Evolutionary conservation across 2,888 invertebrate genomes (phyloP), one percentile per base, ranked within the genome.

Genomic region (Melieria picta): DNA sequence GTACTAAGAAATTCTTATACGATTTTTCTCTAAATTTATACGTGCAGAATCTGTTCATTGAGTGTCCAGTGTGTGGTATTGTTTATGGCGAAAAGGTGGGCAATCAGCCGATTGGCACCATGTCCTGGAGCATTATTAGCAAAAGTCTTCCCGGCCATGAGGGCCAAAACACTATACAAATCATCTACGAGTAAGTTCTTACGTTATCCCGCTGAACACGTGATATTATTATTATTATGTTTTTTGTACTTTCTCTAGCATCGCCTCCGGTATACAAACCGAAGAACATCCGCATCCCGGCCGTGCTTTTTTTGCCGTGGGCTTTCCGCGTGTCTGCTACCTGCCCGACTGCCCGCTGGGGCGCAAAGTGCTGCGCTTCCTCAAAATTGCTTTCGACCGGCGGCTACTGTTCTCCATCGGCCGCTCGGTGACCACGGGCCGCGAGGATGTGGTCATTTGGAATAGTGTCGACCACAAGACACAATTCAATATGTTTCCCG

Each of bases 381-480:
- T 97, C 70, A 92, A 93, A 79, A 89, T 91, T 75, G 96, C 95
- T 45, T 98, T 97, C 90, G 93, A 94, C 82, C 90, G 94, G 13
- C 91, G 94, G 73, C 86, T 93, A 77, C 91, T 95, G 78, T 98
- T 98, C 88, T 93, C 94, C 0, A 93, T 98, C 77, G 93, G 94
- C 69, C 90, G 93, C 60, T 97, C 96, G 1, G 91, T 92, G 72
- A 98, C 97, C 0, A 97, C 97, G 0, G 97, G 97, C 0, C 91
- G 94, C 79, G 93, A 94, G 83, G 94, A 97, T 88, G 95, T 96
- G 73, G 94, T 97, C 69, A 92, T 95, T 61, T 98, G 98, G 98
- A 94, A 94, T 83, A 93, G 92, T 81, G 93, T 95, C 74, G 95
- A 95, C 81, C 95, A 95, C 84, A 95, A 95, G 87, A 95, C 95